These are phyloP conservation scores for Apogon hyalosoma DNA, from an alignment of 2,797 vertebrate species.

Conservation along the genomic window DNA sequence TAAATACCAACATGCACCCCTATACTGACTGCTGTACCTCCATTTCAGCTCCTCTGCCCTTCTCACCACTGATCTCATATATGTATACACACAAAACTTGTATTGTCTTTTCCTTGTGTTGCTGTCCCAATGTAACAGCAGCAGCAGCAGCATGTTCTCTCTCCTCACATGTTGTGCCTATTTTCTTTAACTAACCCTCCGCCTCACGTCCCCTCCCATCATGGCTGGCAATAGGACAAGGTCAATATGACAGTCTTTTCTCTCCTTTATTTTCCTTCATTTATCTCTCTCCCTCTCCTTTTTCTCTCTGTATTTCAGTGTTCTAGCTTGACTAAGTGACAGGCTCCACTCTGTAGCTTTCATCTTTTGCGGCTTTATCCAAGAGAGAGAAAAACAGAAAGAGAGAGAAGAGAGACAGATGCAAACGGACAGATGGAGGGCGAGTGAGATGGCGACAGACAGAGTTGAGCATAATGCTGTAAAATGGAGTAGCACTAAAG, in stretches of 20 bases:
- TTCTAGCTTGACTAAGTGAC: conserved; percentile 70
- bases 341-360: conserved; percentile 80
- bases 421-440: conserved; percentile 73
- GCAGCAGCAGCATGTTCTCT: conserved; percentile 65
- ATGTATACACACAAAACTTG: conserved; percentile 53
- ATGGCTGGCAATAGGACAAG: conserved; percentile 79
- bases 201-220: conserved; percentile 53
- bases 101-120: conserved; percentile 66
- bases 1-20: conserved; percentile 58
- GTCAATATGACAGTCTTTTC: conserved; percentile 78
- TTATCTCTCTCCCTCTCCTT: conserved; percentile 47
- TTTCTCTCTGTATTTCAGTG: conserved; percentile 57
- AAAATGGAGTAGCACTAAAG: conserved; percentile 64
- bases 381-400: conserved; percentile 52
- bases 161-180: conserved; percentile 63
- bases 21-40: conserved; percentile 55
- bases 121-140: conserved; percentile 67
- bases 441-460: conserved; percentile 62
- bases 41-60: conserved; percentile 43
- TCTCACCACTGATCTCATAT: conserved; percentile 50
- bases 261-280: conserved; percentile 45
- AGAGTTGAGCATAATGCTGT: conserved; percentile 60
- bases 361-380: conserved; percentile 72
- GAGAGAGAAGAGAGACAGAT: conserved; percentile 63
- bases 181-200: conserved; percentile 62